These are phyloP conservation scores for Andrena minutula DNA, from an alignment of 2,888 invertebrate genomes.

Conservation along the genomic window DNA sequence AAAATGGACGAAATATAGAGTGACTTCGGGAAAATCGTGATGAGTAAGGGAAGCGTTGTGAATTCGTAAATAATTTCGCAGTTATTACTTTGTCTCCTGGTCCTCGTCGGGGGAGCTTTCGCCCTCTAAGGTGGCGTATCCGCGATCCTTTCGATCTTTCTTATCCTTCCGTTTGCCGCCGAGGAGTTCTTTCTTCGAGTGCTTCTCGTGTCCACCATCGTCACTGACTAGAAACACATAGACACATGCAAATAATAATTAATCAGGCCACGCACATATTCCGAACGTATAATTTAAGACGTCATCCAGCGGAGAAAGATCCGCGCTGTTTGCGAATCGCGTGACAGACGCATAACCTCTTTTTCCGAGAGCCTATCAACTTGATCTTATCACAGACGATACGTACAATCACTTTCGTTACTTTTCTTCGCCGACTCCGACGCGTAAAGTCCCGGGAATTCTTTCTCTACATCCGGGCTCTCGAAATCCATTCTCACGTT, in stretches of 20 bases:
- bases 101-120: constrained; percentile 97
- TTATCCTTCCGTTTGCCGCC: constrained; percentile 93
- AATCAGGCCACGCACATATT: background rate
- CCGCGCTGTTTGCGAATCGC: background rate
- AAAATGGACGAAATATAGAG: background rate
- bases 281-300: background rate
- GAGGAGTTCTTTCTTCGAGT: constrained; percentile 92
- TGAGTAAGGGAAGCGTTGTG: background rate
- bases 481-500: constrained; percentile 90
- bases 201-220: constrained; percentile 90
- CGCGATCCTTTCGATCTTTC: constrained; percentile 94
- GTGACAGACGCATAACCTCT: constrained; percentile 70
- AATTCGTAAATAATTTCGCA: background rate
- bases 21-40: background rate
- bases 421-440: constrained; percentile 91
- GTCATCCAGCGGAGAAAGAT: background rate
- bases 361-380: no score
- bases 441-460: constrained; percentile 95
- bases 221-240: constrained; percentile 89
- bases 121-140: constrained; percentile 96
- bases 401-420: constrained; percentile 94
- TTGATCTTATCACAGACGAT: constrained; percentile 19
- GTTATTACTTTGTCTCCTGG: constrained; percentile 90
- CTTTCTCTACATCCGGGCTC: constrained; percentile 95
- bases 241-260: background rate